These are phyloP conservation scores for Leuciscus waleckii DNA, from an alignment of 2,797 vertebrate genomes.

Conservation along the genomic window DNA sequence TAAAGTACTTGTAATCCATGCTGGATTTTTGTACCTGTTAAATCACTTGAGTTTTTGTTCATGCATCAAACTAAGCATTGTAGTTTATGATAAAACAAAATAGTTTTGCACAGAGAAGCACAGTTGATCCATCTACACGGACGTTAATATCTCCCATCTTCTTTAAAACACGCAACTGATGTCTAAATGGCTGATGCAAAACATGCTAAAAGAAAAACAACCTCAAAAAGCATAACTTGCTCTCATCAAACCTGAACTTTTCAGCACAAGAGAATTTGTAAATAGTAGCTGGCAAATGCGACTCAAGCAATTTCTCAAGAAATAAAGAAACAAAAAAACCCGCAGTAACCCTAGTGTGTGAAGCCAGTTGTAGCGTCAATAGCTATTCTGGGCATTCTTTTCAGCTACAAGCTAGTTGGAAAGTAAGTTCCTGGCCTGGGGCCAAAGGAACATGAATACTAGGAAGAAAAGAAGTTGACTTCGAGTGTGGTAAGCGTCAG, in stretches of 20 bases:
- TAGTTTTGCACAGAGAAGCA: background rate
- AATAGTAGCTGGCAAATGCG: conserved; percentile 2
- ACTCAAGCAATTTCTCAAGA: conserved; percentile 31
- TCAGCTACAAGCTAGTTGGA: conserved; percentile 19
- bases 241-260: conserved; percentile 10
- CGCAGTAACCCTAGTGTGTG: conserved; percentile 20
- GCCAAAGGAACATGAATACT: conserved; percentile 20
- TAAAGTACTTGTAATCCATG: background rate
- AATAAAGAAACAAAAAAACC: conserved; percentile 25
- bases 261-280: background rate
- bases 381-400: conserved; percentile 51
- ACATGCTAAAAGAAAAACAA: background rate
- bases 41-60: background rate
- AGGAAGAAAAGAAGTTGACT: conserved; percentile 53
- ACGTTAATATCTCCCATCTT: background rate
- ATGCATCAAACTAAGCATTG: background rate
- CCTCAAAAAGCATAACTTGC: background rate
- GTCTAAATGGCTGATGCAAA: background rate
- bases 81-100: background rate
- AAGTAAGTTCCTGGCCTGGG: conserved; percentile 43
- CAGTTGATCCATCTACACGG: background rate
- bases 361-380: conserved; percentile 52
- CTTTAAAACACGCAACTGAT: conserved; percentile 1
- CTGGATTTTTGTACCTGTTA: background rate
- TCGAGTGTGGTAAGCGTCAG: conserved; percentile 34